Base-by-base conservation (phyloP, 1,140 invertebrate species). In the Liolophura sinensis region DNA sequence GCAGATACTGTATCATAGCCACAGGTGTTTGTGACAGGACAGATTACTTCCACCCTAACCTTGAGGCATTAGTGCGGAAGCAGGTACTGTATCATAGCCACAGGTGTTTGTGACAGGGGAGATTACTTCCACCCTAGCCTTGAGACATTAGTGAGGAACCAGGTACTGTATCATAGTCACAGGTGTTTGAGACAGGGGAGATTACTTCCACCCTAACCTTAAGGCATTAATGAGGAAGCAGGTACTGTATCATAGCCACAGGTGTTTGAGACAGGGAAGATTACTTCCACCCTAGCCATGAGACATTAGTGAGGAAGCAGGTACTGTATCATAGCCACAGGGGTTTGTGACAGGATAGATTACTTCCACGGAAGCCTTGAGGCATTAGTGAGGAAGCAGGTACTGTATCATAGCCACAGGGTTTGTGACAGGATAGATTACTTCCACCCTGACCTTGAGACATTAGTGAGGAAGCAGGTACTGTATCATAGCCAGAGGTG, bases 291-390 rank as follows among this genome's bases (percentile, higher is more conserved):
- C 9, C 47, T n/a, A 1, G 20, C 48, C 9, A 55, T 16, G 46
- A 62, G 20, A 12, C 16, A 48, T 3, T 4, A 11, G 1, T 55
- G 3, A 48, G 18, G 31, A 5, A 20, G 1, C 3, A n/a, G 3
- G 12, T 54, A 12, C 51, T 24, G n/a, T 54, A 20, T n/a, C n/a
- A 54, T n/a, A n/a, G n/a, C 51, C 51, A 54, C 24, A 40, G 31
- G 31, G 3, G 31, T 40, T 3, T 40, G 31, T 3, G 64, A 63
- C 6, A 52, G 78, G 50, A 73, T 75, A 55, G 67, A 73, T 51
- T 79, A 76, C 60, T 71, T 79, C 40, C 61, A 73, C 25, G 75
- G 76, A 31, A 75, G 71, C 54, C 62, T 79, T 48, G 69, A 78
- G 65, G 73, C 78, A 12, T 68, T 79, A 6, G 70, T 79, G 22